Percentiles rank a stretch among this genome's conserved stretches.
phyloP scores from a whole-genome alignment of 2,888 invertebrate genomes.

The Athripsodes cinereus region DNA sequence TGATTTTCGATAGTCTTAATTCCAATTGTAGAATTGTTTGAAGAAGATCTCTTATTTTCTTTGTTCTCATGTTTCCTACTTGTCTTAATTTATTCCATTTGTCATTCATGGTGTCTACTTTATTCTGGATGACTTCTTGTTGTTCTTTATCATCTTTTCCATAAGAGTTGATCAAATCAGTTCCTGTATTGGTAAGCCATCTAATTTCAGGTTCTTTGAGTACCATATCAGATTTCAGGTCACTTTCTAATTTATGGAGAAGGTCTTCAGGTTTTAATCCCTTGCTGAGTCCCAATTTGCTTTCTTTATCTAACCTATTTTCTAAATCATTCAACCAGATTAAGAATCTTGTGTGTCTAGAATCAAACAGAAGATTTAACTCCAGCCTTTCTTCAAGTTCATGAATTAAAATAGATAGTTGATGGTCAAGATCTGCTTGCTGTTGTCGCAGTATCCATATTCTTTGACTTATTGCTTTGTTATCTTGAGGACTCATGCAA shows the following conservation, averaged over 20 bases:
- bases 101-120: constrained; percentile 56
- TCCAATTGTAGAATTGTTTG: constrained; percentile 66
- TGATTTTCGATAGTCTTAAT: constrained; percentile 63
- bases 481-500: constrained; percentile 76
- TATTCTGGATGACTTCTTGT: constrained; percentile 49
- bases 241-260: constrained; percentile 64
- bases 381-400: constrained; percentile 69
- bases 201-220: constrained; percentile 71
- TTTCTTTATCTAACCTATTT: constrained; percentile 55
- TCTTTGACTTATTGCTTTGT: constrained; percentile 71
- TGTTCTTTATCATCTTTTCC: constrained; percentile 61
- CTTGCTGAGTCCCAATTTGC: constrained; percentile 44
- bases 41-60: constrained; percentile 66
- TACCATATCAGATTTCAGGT: constrained; percentile 68
- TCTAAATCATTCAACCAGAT: constrained; percentile 68
- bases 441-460: constrained; percentile 75
- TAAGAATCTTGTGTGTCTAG: constrained; percentile 57
- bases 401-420: constrained; percentile 64
- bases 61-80: constrained; percentile 59
- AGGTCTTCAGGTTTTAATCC: constrained; percentile 67
- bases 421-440: constrained; percentile 74
- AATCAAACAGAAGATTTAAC: constrained; percentile 64
- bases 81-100: constrained; percentile 64
- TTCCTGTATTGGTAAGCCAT: constrained; percentile 68
- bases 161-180: constrained; percentile 56